Evolutionary conservation across 2,797 vertebrate species (phyloP), one percentile per base, ranked within the genome.

Genomic region (Hydrophis major): DNA sequence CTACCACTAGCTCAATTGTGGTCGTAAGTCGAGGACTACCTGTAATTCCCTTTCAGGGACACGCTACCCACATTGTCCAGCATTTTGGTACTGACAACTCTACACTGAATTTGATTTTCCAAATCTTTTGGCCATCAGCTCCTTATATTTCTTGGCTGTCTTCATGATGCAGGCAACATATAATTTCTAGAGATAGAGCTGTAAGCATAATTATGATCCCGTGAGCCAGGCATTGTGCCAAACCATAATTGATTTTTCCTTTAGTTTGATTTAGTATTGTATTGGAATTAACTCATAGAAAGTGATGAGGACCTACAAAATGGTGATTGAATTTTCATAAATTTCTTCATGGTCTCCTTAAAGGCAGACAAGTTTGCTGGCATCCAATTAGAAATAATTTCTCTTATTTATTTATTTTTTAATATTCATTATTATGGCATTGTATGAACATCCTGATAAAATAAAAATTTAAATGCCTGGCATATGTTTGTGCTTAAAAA

Each of bases 401-500:
- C 11, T 61, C 16, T 47, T 50, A 13, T 32, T 27, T 3, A 55
- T 55, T 55, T 55, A 55, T 61, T 61, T 61, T 28, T 53, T 86
- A n/a, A 88, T 32, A 42, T 42, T 91, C 32, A 42, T 47, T 25
- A 8, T 83, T 55, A 53, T 42, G 28, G 89, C 16, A 66, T 28
- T 66, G 4, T 42, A 86, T 53, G 74, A 86, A 87, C 20, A 90
- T 32, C 20, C 32, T 37, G 69, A 88, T 57, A 28, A 59, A 59
- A 59, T 88, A 88, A 88, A 89, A 86, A 87, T 63, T 32, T 6
- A 57, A 50, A 16, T 16, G 18, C 18, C 10, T 12, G 28, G n/a
- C 86, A 91, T 89, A 57, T 63, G 66, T 61, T 93, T 88, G 47
- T n/a, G 47, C n/a, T 93, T 88, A 63, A 89, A 59, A 86, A 20